Evolutionary conservation across 2,888 invertebrate genomes (phyloP), one percentile per base, ranked within the genome.

Genomic region (Holacanthella duospinosa): DNA sequence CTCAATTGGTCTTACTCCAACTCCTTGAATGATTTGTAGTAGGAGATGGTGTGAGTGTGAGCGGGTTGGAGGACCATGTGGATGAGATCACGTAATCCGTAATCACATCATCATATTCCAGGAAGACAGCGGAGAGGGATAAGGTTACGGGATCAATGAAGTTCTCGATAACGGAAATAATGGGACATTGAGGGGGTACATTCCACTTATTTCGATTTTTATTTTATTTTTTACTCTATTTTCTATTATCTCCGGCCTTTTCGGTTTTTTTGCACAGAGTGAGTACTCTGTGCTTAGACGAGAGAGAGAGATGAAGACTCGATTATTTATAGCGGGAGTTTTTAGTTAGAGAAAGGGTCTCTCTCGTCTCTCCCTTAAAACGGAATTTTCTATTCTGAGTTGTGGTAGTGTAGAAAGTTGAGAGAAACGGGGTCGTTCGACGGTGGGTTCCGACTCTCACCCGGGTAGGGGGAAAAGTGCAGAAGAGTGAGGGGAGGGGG

Each of bases 401-500:
- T 36, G 36, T 12, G 26, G 44, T n/a, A n/a, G n/a, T n/a, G n/a
- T n/a, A 58, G 43, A 60, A 59, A 55, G 53, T 26, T 60, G 61
- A 62, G 63, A 70, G 70, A 68, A 67, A 62, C 68, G 65, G 66
- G 55, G 66, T 67, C 68, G 66, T 68, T n/a, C n/a, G n/a, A n/a
- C 70, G 68, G 71, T 72, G 69, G 69, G 68, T 72, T 69, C 69
- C 68, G 66, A 66, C 66, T 64, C 68, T 65, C 67, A 70, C 68
- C 69, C 68, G 70, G 66, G 67, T 65, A 67, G 61, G 56, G 36
- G 63, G 65, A 64, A 62, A 44, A 59, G 21, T 25, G 27, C 55
- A 43, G 59, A 43, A 21, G 21, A 59, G 54, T 19, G 54, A 60
- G 61, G 63, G 61, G 43, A 64, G n/a, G 44, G 55, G 43, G 26